Evolutionary conservation across 2,888 invertebrate genomes (phyloP), one percentile per base, ranked within the genome.

Genomic region (Punctoribates punctum): DNA sequence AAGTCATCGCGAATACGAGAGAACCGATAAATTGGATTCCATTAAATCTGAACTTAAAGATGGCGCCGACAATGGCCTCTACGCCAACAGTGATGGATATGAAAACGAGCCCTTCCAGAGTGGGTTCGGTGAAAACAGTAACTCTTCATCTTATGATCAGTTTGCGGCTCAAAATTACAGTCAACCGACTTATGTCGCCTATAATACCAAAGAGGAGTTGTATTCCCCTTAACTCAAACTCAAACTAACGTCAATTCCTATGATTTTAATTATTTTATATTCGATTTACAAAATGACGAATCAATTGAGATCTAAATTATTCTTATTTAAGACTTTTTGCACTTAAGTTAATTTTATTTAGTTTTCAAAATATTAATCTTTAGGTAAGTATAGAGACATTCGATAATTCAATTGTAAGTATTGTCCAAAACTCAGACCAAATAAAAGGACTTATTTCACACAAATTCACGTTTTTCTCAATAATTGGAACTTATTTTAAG

Each of bases 1-100:
- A 9, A 90, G 80, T 87, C 88, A 70, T 86, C 78, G 77, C 70
- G 70, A 70, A 2, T 62, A 29, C 34, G 62, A 62, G 1, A 9
- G 27, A 29, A 42, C 34, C 5, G 42, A 70, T 25, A 70, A 70
- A 46, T 38, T 23, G 23, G 62, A 62, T 17, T 17, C 62, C 1
- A 62, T 29, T 29, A 70, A 42, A 17, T n/a, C 17, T 70, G 70
- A 70, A n/a, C 11, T 62, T 17, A 70, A 70, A 20, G 70, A 23
- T 1, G 70, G 38, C 4, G 34, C 38, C 3, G 70, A 70, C 17
- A 38, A 70, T 9, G 70, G 70, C 8, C 42, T 70, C 23, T 70
- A 70, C 15, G 38, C 65, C 20, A 34, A 38, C 23, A 38, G 38
- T 23, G 70, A 70, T 70, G 38, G 38, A 8, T 70, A 70, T 42